These are phyloP conservation scores for Alouatta palliata DNA, from an alignment of 2,113 vertebrate species.

Conservation along the genomic window DNA sequence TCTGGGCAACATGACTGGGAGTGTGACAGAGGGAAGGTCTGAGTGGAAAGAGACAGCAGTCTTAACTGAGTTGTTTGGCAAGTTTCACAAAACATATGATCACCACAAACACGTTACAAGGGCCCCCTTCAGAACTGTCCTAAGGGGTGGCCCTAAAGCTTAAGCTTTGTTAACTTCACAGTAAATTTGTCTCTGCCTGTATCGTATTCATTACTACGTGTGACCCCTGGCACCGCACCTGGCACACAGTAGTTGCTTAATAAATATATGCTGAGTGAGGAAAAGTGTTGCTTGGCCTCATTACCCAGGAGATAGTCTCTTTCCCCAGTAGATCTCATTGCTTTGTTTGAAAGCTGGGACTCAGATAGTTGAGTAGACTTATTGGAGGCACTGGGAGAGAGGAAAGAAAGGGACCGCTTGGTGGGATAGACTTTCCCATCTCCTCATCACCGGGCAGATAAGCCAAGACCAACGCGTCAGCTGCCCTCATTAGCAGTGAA, in stretches of 20 bases:
- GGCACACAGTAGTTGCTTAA: conserved; percentile 3
- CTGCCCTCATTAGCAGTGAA: conserved; percentile 59
- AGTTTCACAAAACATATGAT: neutral
- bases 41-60: neutral
- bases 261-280: neutral
- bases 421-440: neutral
- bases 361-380: conserved; percentile 2
- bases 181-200: neutral
- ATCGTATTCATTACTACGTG: neutral
- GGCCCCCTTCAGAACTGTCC: neutral
- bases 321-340: neutral
- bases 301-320: neutral
- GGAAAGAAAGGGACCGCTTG: neutral
- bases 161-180: too few species aligned
- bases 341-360: conserved; percentile 41
- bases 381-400: neutral
- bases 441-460: neutral
- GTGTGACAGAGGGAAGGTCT: neutral
- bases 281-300: neutral
- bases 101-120: fast-evolving
- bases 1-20: neutral
- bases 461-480: neutral
- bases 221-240: neutral
- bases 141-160: neutral
- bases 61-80: neutral